Base-by-base conservation (phyloP, 1,140 invertebrate genomes). In the Brachionus paranguensis region DNA sequence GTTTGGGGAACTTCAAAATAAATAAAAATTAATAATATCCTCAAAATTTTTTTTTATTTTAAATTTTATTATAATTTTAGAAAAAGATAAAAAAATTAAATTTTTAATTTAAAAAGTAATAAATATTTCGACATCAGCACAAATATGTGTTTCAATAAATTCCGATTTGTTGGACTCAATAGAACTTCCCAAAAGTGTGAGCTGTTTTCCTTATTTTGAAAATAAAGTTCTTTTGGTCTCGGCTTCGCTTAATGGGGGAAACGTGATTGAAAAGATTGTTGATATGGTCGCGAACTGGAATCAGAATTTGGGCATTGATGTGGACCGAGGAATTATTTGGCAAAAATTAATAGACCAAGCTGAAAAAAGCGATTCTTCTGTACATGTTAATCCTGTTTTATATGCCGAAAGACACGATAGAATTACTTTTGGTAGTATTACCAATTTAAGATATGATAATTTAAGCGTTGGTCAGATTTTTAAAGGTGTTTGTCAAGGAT, bases 101-200 rank as follows among this genome's bases (percentile, higher is more conserved):
- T 37, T 37, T 37, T 37, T 7, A 0, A 37, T 37, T 37, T 3
- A 37, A 37, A 37, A 37, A 85, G 93, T 95, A 33, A 87, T 96
- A 60, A 96, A 96, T 88, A 93, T 96, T 86, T 95, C 94, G 37
- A 96, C 95, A 12, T 95, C 94, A 33, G 93, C 94, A 41, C 95
- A 96, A 88, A 88, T 96, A 53, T 93, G 93, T 5, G 93, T 94
- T 87, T 90, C 94, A n/a, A 41, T 83, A 50, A n/a, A 68, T 68
- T 20, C 14, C 5, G 17, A 29, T 45, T 33, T 24, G 10, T 12
- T n/a, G 55, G 60, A 45, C 5, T 14, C 14, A 55, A 7, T 65
- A 85, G 10, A 76, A 43, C 17, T 81, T 8, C 50, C 78, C 1
- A 20, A 14, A 27, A 64, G 78, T 45, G 53, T 81, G 20, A n/a